These are phyloP conservation scores for Ellobius talpinus DNA, from an alignment of 2,113 vertebrate genomes.

Conservation along the genomic window DNA sequence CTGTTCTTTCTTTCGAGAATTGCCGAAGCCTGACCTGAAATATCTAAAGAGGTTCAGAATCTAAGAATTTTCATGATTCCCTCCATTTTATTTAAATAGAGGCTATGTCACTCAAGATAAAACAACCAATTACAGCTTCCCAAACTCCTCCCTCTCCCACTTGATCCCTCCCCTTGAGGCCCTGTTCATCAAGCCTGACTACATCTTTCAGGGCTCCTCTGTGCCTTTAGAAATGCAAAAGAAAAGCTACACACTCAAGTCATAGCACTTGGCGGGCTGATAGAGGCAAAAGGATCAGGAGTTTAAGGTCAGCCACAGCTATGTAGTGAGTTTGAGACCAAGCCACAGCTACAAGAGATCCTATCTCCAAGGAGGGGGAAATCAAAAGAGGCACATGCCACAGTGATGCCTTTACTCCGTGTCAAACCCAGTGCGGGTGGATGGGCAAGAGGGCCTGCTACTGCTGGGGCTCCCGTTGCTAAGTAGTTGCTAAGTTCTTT, in stretches of 20 bases:
- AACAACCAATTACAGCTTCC: background rate
- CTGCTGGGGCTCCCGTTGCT: background rate
- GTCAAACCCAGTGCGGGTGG: background rate
- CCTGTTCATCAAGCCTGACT: background rate
- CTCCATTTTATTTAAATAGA: background rate
- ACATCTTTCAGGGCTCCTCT: background rate
- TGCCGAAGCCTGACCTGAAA: background rate
- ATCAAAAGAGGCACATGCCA: background rate
- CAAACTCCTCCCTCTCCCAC: background rate
- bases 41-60: background rate
- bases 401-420: background rate
- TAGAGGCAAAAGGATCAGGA: background rate
- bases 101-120: background rate
- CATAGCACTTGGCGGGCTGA: background rate
- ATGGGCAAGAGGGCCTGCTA: background rate
- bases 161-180: background rate
- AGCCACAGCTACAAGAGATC: background rate
- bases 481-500: background rate
- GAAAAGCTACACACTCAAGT: background rate
- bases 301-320: background rate
- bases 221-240: background rate
- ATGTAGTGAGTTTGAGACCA: background rate
- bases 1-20: background rate
- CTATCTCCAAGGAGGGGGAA: background rate
- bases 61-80: background rate